Evolutionary conservation across 2,888 invertebrate species (phyloP).

Genomic region (Pristionchus maxplancki): DNA sequence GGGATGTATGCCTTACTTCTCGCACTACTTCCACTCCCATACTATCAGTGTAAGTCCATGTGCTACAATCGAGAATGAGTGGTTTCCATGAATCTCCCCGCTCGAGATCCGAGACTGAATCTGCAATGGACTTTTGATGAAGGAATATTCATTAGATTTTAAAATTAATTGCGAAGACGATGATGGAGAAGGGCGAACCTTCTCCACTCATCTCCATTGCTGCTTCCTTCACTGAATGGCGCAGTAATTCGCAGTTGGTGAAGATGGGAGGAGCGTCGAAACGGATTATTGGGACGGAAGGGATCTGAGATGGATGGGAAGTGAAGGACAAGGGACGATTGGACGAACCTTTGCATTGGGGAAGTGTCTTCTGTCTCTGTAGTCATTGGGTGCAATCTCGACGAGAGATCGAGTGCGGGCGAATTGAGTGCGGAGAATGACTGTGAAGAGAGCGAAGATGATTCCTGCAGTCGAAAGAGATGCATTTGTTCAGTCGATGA

Average conservation of each 20-base stretch:
- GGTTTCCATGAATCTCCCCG: slow-evolving; percentile 54
- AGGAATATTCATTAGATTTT: too few species aligned
- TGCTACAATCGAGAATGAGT: slow-evolving; percentile 65
- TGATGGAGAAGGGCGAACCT: not conserved
- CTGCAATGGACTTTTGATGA: not conserved
- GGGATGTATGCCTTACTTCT: slow-evolving; percentile 53
- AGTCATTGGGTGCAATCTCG: slow-evolving; percentile 53
- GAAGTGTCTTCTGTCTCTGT: slow-evolving; percentile 50
- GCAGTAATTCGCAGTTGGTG: slow-evolving; percentile 79
- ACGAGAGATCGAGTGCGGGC: slow-evolving; percentile 60
- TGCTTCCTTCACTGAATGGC: slow-evolving; percentile 58
- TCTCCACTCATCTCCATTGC: slow-evolving; percentile 32
- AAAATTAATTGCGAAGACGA: too few species aligned
- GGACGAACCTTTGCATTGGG: slow-evolving; percentile 11
- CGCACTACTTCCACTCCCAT: slow-evolving; percentile 70
- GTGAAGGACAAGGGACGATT: not conserved
- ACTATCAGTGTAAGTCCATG: slow-evolving; percentile 67
- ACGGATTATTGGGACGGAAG: slow-evolving; percentile 78
- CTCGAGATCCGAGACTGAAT: not conserved
- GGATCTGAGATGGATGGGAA: slow-evolving; percentile 48
- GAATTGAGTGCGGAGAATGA: slow-evolving; percentile 83
- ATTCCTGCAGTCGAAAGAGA: slow-evolving; percentile 86
- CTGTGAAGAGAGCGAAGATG: slow-evolving; percentile 85
- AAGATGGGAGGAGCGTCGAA: slow-evolving; percentile 80
- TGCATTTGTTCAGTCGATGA: too few species aligned